Base-by-base conservation (phyloP, 2,113 vertebrate genomes). In the Canis aureus region DNA sequence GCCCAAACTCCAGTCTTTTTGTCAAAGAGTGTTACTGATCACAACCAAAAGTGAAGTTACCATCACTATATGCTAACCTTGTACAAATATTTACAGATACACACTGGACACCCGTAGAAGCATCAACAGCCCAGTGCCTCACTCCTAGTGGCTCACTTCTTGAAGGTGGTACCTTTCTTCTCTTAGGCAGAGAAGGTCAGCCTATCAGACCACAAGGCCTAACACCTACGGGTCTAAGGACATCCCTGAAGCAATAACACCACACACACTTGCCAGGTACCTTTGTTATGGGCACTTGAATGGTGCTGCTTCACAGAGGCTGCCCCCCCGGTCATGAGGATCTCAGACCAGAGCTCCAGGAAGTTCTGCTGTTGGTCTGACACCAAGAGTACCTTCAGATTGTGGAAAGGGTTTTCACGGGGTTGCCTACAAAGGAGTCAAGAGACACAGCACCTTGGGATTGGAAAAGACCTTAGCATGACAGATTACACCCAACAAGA, bases 341-440 rank as follows among this genome's bases (percentile, higher is more conserved):
- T 99, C 98, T 99, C 99, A 1, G 99, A 99, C 99, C 99, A 99
- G n/a, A 99, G 98, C 95, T 99, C 99, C 95, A 99, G 98, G 62
- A 99, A 99, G 95, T 99, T 98, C 96, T 99, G 98, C 91, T 98
- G 98, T 83, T 99, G 98, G 73, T 99, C 99, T 25, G 99, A 99
- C 76, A 99, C 98, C 97, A 99, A 98, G 66, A 99, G 99, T 86
- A 99, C 98, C 97, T 99, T 99, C 97, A 99, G 98, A 27, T 99
- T 98, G 97, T 99, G 99, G 96, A 99, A 99, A 0, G 99, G 99
- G 66, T 99, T 99, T 97, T 99, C 99, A 95, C 99, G 99, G 2
- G 99, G 99, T 84, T 99, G 99, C 99, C 99, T 99, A 98, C 1
- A 62, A 80, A 91, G 59, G 11, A 96, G 64, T 66, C 35, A 91